Conservation (phyloP, 2,797 vertebrate species). For the Rhabdophis nuchalis region DNA sequence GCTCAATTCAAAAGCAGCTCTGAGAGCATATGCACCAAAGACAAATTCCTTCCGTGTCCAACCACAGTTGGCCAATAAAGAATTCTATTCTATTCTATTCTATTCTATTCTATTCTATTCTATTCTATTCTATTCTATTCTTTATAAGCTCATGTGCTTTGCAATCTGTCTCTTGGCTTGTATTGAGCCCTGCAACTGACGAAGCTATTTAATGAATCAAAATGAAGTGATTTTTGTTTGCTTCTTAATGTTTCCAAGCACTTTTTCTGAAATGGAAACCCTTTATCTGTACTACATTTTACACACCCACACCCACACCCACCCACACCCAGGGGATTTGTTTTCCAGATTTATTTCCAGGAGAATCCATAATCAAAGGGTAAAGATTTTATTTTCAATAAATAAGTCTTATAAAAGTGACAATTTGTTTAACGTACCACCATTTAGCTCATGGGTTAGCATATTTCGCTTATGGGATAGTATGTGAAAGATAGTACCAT, state of each 20-base stretch:
- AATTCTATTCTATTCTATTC: too few relatives aligned
- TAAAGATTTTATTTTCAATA: not conserved
- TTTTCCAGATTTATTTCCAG: not conserved
- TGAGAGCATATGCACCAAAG: too few relatives aligned
- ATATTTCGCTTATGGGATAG: not conserved
- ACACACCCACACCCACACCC: not conserved
- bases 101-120: too few relatives aligned
- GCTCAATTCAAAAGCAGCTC: too few relatives aligned
- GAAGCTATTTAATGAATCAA: not conserved
- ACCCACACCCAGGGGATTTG: not conserved
- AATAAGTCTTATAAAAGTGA: not conserved
- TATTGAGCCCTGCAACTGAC: not conserved
- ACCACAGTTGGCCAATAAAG: too few relatives aligned
- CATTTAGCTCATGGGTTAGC: not conserved
- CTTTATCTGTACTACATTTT: not conserved
- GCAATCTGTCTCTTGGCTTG: not conserved
- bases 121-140: too few relatives aligned
- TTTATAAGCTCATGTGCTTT: not conserved
- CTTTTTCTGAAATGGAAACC: not conserved
- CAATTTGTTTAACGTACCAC: not conserved
- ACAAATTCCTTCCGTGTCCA: too few relatives aligned
- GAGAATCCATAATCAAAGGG: not conserved
- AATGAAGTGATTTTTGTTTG: not conserved
- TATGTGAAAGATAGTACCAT: not conserved
- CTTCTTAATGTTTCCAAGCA: not conserved